Conservation (phyloP, 2,113 vertebrate genomes). For the Loxodonta africana region DNA sequence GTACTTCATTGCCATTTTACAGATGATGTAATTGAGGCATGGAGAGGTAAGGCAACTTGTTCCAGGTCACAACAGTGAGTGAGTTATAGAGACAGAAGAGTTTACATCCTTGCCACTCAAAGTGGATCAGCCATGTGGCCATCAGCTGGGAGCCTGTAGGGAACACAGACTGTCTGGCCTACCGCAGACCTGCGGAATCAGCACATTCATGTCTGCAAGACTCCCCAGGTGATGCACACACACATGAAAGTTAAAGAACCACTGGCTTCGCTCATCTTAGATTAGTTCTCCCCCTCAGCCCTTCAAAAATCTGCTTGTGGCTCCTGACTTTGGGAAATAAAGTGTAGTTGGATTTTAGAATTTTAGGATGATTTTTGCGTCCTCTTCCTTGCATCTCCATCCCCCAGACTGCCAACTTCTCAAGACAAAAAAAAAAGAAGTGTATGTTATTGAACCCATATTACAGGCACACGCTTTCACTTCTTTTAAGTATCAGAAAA, state of each 20-base stretch:
- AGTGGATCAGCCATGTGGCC: background rate
- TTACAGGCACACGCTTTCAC: background rate
- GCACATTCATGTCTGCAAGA: background rate
- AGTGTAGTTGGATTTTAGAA: background rate
- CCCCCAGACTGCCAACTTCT: background rate
- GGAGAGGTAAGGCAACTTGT: background rate
- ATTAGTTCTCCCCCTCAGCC: background rate
- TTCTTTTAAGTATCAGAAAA: background rate
- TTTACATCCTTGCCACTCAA: background rate
- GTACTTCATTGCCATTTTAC: background rate
- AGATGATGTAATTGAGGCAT: background rate
- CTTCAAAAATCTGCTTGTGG: background rate
- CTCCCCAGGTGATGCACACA: background rate
- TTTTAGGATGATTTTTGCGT: conserved; percentile 32
- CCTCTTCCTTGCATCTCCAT: background rate
- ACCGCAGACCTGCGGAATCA: no score
- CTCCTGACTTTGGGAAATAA: background rate
- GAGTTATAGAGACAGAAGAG: background rate
- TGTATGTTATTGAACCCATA: background rate
- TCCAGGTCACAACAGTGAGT: background rate
- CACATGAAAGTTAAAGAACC: background rate
- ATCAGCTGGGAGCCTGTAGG: background rate
- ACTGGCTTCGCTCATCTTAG: background rate
- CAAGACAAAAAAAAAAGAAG: background rate
- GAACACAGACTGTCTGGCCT: background rate